Evolutionary conservation across 1,140 invertebrate genomes (phyloP).

Genomic region (Drosophila fuyamai): DNA sequence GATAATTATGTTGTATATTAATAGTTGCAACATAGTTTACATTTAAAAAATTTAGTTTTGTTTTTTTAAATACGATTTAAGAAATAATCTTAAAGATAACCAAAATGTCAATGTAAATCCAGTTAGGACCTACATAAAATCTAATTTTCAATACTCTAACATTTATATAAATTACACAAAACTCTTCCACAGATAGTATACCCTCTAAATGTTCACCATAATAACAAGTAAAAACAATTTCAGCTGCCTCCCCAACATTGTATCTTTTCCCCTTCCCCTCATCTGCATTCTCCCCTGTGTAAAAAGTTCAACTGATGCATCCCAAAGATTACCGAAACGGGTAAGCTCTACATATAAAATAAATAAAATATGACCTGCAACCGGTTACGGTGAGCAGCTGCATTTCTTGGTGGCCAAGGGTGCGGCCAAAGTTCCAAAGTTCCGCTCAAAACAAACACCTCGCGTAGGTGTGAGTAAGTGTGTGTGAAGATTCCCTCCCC

Average conservation of each 20-base stretch:
- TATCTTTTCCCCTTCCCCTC: not conserved
- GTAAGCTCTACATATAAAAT: conserved; percentile 18
- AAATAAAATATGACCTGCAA: conserved; percentile 24
- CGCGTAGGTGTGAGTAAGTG: not conserved
- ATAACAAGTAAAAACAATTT: conserved; percentile 28
- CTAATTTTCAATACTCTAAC: no score
- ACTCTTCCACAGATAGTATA: not conserved
- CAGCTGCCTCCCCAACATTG: not conserved
- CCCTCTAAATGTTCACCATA: not conserved
- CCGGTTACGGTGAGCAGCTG: conserved; percentile 50
- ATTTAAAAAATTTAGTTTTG: no score
- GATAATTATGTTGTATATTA: no score
- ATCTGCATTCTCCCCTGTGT: not conserved
- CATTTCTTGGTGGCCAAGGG: conserved; percentile 40
- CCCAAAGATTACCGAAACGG: conserved; percentile 29
- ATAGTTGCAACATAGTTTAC: no score
- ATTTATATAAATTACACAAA: conserved; percentile 6
- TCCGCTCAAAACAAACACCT: conserved; percentile 51
- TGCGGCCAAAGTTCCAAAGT: conserved; percentile 47
- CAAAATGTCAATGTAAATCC: no score
- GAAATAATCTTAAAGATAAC: no score
- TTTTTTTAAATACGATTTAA: no score
- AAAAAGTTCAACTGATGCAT: conserved; percentile 44
- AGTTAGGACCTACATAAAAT: no score
- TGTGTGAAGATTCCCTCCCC: conserved; percentile 8